A percentile compares a stretch with the other conserved stretches of the same genome.
Conservation (phyloP, 1,140 invertebrate species). For the Telenomus remus region DNA sequence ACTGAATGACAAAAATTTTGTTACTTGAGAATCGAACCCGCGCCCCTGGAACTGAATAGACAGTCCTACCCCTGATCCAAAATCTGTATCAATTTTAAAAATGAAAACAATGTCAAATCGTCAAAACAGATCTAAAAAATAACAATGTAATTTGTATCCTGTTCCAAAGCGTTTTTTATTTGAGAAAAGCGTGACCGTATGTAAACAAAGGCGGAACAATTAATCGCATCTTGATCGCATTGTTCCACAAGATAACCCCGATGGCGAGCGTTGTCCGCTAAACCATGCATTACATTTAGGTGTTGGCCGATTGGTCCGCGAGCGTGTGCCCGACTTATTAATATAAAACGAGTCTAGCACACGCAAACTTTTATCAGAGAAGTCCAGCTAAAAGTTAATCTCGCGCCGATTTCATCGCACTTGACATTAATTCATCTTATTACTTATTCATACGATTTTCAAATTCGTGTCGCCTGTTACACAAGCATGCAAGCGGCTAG, state of each 20-base stretch:
- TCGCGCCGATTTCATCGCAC: slow-evolving; percentile 27
- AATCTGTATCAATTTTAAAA: no score
- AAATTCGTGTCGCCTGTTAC: neutral
- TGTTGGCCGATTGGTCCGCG: slow-evolving; percentile 9
- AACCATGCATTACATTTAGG: slow-evolving; percentile 37
- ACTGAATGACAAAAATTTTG: no score
- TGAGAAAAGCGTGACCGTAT: slow-evolving; percentile 3
- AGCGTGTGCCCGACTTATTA: slow-evolving; percentile 34
- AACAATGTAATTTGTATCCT: no score
- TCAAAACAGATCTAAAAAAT: no score
- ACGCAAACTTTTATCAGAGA: slow-evolving; percentile 42
- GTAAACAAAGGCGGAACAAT: slow-evolving; percentile 19
- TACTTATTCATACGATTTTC: slow-evolving; percentile 22
- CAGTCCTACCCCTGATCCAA: no score
- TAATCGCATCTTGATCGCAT: slow-evolving; percentile 36
- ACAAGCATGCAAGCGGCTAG: neutral
- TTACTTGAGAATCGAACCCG: no score
- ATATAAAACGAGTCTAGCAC: slow-evolving; percentile 19
- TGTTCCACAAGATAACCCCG: slow-evolving; percentile 29
- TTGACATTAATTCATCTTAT: slow-evolving; percentile 30
- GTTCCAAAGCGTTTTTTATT: neutral
- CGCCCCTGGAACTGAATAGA: no score
- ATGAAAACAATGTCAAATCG: no score
- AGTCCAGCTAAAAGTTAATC: slow-evolving; percentile 19
- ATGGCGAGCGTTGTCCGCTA: slow-evolving; percentile 13